A percentile compares a stretch with the other conserved stretches of the same genome.
Evolutionary conservation across 2,797 vertebrate genomes (phyloP).

Genomic region (Miichthys miiuy): DNA sequence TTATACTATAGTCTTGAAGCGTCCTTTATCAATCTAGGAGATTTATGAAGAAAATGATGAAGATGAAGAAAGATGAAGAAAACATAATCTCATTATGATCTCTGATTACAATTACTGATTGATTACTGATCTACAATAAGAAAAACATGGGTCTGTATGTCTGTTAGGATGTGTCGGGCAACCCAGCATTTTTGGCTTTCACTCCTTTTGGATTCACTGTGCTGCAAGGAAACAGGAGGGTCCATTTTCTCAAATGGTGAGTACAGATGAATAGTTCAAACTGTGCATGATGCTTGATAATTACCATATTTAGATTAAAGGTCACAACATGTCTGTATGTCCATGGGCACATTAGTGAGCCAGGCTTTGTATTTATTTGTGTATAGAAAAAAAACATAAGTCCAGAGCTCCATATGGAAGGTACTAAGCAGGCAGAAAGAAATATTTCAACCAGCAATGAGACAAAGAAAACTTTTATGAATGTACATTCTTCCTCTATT

Average conservation of each 20-base stretch:
- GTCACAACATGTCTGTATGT: neutral
- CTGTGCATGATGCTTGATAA: neutral
- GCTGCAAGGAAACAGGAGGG: constrained; percentile 96
- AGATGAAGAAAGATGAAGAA: neutral
- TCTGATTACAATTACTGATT: no score
- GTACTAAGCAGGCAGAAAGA: neutral
- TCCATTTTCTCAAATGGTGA: constrained; percentile 99
- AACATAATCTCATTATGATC: neutral
- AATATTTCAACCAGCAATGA: neutral
- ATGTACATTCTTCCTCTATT: neutral
- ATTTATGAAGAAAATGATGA: no score
- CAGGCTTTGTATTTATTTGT: neutral
- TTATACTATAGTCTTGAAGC: neutral
- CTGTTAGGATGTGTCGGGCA: constrained; percentile 96
- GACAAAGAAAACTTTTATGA: neutral
- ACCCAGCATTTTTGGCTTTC: constrained; percentile 97
- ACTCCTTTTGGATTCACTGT: constrained; percentile 98
- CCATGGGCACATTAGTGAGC: neutral
- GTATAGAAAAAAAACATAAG: neutral
- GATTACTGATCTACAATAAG: neutral
- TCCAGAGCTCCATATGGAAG: neutral
- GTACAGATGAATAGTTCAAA: constrained; percentile 48
- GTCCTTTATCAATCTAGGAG: neutral
- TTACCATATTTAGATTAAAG: neutral
- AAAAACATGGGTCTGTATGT: constrained; percentile 11